phyloP scores from a whole-genome alignment of 2,888 invertebrate genomes.

The Pollenia labialis region DNA sequence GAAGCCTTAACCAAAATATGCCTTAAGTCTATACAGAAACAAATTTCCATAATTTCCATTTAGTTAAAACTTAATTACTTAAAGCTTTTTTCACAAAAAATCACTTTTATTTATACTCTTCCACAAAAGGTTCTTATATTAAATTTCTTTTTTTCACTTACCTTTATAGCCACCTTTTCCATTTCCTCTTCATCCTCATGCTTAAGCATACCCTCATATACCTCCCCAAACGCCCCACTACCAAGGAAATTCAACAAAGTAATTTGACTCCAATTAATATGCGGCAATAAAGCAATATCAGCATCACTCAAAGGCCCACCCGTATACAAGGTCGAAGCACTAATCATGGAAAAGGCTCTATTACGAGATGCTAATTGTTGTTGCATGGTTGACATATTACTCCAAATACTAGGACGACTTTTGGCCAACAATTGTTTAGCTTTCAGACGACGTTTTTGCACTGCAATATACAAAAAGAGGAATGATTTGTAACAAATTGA shows the following conservation, averaged over 20 bases:
- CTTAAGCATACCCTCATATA: conserved; percentile 95
- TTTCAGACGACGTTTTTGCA: conserved; percentile 87
- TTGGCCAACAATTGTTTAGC: conserved; percentile 89
- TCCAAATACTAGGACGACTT: conserved; percentile 86
- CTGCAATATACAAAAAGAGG: conserved; percentile 83
- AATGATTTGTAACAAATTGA: conserved; percentile 13
- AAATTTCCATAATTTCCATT: no score
- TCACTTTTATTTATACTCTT: no score
- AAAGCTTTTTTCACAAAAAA: no score
- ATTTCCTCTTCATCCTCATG: conserved; percentile 87
- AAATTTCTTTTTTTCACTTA: conserved; percentile 79
- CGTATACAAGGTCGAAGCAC: conserved; percentile 91
- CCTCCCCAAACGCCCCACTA: conserved; percentile 98
- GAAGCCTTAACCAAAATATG: no score
- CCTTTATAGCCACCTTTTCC: conserved; percentile 96
- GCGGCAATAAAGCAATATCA: conserved; percentile 92
- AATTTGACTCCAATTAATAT: conserved; percentile 94
- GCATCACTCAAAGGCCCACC: conserved; percentile 88
- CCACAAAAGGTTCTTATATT: no score
- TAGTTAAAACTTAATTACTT: no score
- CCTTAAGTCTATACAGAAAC: no score
- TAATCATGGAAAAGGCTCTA: conserved; percentile 91
- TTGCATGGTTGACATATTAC: conserved; percentile 94
- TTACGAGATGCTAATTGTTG: conserved; percentile 86
- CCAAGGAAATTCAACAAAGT: conserved; percentile 95